Conservation (phyloP, 2,888 invertebrate species). For the Rosalia funebris region DNA sequence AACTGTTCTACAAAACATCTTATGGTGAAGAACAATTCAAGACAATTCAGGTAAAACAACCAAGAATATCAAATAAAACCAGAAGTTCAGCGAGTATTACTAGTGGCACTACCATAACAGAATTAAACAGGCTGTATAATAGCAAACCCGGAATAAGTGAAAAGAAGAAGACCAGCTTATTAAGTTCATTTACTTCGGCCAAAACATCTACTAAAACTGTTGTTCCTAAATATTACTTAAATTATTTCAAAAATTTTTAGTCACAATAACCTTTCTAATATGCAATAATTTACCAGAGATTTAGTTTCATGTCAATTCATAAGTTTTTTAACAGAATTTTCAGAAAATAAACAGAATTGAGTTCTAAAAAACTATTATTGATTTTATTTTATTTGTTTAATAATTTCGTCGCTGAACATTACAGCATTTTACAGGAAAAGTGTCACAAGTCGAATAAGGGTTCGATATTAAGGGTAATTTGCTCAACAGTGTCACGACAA, state of each 20-base stretch:
- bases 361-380: not conserved
- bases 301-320: too few species aligned
- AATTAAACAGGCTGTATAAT: not conserved
- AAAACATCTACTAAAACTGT: not conserved
- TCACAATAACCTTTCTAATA: not conserved
- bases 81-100: too few species aligned
- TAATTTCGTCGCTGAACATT: not conserved
- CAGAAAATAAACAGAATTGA: not conserved
- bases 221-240: not conserved
- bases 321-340: not conserved
- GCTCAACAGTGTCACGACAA: not conserved
- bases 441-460: not conserved
- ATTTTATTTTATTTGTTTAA: not conserved
- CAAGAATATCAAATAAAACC: too few species aligned
- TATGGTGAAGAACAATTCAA: not conserved
- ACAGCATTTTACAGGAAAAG: not conserved
- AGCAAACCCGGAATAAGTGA: too few species aligned
- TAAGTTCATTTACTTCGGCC: not conserved
- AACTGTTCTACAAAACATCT: constrained; percentile 3
- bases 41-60: not conserved
- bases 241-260: not conserved
- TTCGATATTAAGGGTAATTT: not conserved
- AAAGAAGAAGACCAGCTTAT: too few species aligned
- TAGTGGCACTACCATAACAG: too few species aligned
- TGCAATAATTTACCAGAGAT: too few species aligned